Percentiles rank a stretch among this genome's conserved stretches.
phyloP scores from a whole-genome alignment of 2,888 invertebrate genomes.

The Mythimna albipuncta region DNA sequence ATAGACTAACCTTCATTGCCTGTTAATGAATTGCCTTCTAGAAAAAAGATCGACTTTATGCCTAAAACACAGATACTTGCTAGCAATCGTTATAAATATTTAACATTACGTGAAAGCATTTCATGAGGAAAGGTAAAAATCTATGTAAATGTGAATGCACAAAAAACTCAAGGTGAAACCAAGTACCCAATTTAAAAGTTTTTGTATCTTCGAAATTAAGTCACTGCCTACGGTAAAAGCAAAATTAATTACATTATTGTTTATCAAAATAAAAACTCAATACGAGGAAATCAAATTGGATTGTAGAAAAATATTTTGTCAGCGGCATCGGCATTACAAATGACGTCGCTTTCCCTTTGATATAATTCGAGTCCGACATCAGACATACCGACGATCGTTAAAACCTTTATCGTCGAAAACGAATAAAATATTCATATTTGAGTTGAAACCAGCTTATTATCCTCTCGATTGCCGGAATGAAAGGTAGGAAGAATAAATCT shows the following conservation, averaged over 20 bases:
- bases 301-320: slow-evolving; percentile 36
- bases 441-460: slow-evolving; percentile 20
- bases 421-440: slow-evolving; percentile 48
- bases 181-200: neutral
- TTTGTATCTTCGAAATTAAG: slow-evolving; percentile 1
- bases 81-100: neutral
- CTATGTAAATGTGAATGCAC: neutral
- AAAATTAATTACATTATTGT: slow-evolving; percentile 15
- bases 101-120: neutral
- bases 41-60: neutral
- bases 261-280: slow-evolving; percentile 26
- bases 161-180: neutral
- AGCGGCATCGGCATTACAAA: slow-evolving; percentile 35
- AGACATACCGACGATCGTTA: slow-evolving; percentile 26
- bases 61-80: neutral
- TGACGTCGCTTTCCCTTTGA: slow-evolving; percentile 16
- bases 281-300: slow-evolving; percentile 32
- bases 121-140: neutral
- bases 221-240: slow-evolving; percentile 3
- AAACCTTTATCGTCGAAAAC: slow-evolving; percentile 27
- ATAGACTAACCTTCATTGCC: slow-evolving; percentile 1
- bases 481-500: neutral
- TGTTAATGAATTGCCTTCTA: slow-evolving; percentile 4
- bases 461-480: neutral
- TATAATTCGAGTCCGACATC: slow-evolving; percentile 24